Evolutionary conservation across 2,113 vertebrate species (phyloP), one percentile per base, ranked within the genome.

Genomic region (Phocoena sinus): DNA sequence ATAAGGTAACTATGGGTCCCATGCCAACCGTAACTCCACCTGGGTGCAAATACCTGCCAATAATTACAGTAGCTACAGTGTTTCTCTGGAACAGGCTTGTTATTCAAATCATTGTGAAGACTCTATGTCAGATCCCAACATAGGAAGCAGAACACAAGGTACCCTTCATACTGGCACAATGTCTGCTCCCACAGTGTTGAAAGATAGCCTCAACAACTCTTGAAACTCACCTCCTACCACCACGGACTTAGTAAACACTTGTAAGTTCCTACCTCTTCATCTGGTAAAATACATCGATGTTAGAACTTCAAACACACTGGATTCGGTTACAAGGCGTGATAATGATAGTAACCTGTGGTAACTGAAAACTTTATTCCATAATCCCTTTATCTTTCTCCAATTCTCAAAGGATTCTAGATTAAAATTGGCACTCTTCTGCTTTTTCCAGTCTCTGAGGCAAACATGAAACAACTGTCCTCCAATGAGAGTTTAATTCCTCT

Each of bases 401-500:
- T 28, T 89, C 84, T 73, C 89, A 86, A 76, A 97, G 79, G 73
- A 88, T 71, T 94, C 88, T 56, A 74, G 95, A 98, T 90, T 77
- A 95, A 97, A 98, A 73, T 5, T 96, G 98, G 98, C 47, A 71
- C 82, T 91, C 87, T 96, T 93, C 41, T 96, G 86, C 73, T 95
- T 97, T 98, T 96, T 97, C 97, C 98, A 98, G 91, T 74, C 90
- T 94, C 96, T 91, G 92, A 76, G 97, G 97, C 94, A 53, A 98
- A 98, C 97, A 98, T 94, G 95, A 98, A 98, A 96, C 92, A 98
- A 98, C 94, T 95, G 97, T 98, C 97, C 62, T 98, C 97, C 92
- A 97, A 98, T 84, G 96, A 97, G 96, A 98, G 97, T 98, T 98
- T 98, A 97, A 98, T 98, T 98, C 98, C 93, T 94, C 85, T 95